Base-by-base conservation (phyloP, 2,888 invertebrate species). In the Laspeyria flexula region DNA sequence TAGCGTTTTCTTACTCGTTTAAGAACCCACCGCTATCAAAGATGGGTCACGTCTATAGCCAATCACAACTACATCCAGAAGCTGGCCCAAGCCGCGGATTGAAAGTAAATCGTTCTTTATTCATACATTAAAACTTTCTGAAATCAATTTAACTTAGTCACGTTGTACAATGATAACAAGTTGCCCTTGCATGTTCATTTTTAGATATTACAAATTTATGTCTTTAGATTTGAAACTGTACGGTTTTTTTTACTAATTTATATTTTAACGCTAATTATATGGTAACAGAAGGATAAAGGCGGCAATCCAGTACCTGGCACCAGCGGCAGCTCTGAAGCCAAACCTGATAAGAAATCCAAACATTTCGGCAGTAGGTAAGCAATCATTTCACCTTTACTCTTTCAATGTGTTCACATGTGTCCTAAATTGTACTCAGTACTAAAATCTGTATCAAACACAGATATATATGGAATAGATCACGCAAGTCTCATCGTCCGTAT, bases 11-110 rank as follows among this genome's bases (percentile, higher is more conserved):
- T 13, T 94, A 95, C 71, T 94, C 95, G 0, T 94, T 94, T 73
- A 95, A 96, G 77, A 95, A 97, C 82, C 97, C 97, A 0, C 97
- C 97, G 6, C 92, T 97, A 44, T 92, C 95, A 42, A 97, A 97
- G 85, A 96, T 96, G 71, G 94, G 96, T 41, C 96, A 96, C 77
- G 95, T 96, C 1, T 65, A 74, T 39, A 88, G 88, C 43, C 83
- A 84, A 44, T 76, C 82, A 0, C 82, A 81, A 31, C 33, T 68
- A 3, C 80, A 78, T 1, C 48, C 67, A 0, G 79, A 79, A 12
- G 60, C 75, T 2, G 73, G 65, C 0, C 68, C 77, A 3, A 73
- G 68, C 38, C 73, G 74, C 46, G 66, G 55, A 55, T 38, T 61
- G 2, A 64, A 62, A 60, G 60, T 66, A 29, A 35, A 5, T 0